Base-by-base conservation (phyloP, 2,888 invertebrate genomes). In the Gryllus longicercus region DNA sequence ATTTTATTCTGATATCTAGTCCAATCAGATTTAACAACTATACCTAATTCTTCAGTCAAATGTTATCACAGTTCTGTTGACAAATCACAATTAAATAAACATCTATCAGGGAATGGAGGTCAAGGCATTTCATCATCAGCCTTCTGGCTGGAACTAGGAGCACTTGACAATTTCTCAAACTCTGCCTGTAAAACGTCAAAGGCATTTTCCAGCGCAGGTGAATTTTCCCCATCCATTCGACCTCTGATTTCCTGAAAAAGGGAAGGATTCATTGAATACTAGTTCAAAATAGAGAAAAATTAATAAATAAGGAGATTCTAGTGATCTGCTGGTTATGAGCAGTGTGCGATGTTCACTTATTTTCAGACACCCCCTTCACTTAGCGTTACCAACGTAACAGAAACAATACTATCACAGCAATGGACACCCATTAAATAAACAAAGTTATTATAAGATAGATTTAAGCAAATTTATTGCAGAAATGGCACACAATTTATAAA, bases 231-330 rank as follows among this genome's bases (percentile, higher is more conserved):
- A 51, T 75, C 74, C 74, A 76, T 74, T 25, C 75, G 77, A 23
- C 51, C 63, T 78, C 80, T 78, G 49, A 81, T 80, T 76, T 80
- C 81, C 81, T 81, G 78, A n/a, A 79, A 81, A 76, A 80, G 23
- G 23, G 2, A 78, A 63, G n/a, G 8, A 63, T 16, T 63, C 10
- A 63, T 38, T 38, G 38, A 38, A 38, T 8, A 38, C 8, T 38
- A 38, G 5, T 38, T 38, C 38, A 38, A 38, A 38, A 38, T 38
- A 38, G 1, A 38, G 5, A 38, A 38, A 38, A 38, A 38, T 38
- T 38, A 38, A 38, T 38, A 5, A 38, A 38, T 38, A 38, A 21
- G 21, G 21, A 21, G 21, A 21, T 21, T 74, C 21, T 21, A 21
- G 21, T 21, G 21, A 21, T 21, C 21, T 21, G 21, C 21, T 21